A percentile compares a stretch with the other conserved stretches of the same genome.
These are phyloP conservation scores for Otus sunia DNA, from an alignment of 2,113 vertebrate genomes.

Conservation along the genomic window DNA sequence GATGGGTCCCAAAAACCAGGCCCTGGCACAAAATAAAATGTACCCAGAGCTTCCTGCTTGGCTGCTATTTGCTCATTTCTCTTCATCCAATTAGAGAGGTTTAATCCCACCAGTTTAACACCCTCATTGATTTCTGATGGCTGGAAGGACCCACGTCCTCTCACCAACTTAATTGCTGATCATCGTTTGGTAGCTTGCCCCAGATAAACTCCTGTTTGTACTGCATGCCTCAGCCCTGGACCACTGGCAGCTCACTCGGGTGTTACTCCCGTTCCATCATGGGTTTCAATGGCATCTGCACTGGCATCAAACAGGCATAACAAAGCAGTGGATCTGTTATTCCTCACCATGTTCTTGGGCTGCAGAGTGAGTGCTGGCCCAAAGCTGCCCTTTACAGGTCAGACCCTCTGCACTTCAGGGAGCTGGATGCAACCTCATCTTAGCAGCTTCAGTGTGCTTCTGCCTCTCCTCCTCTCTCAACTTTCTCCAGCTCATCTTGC, in stretches of 20 bases:
- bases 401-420: neutral
- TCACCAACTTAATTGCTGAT: neutral
- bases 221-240: neutral
- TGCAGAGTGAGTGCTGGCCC: neutral
- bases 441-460: neutral
- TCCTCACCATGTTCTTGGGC: rapidly evolving
- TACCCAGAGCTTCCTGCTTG: neutral
- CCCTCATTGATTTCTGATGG: neutral
- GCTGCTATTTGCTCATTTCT: neutral
- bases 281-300: neutral
- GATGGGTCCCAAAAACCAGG: neutral
- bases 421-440: neutral
- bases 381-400: neutral
- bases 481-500: neutral
- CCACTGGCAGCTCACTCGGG: rapidly evolving
- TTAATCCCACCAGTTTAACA: neutral
- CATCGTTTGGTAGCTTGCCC: rapidly evolving
- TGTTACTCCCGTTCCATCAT: rapidly evolving
- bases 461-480: neutral
- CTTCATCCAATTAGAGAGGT: neutral
- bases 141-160: neutral
- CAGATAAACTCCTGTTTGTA: rapidly evolving
- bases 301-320: rapidly evolving
- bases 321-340: neutral
- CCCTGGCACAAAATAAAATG: neutral